These are phyloP conservation scores for Syndactyla subalaris DNA, from an alignment of 2,797 vertebrate species.

Conservation along the genomic window DNA sequence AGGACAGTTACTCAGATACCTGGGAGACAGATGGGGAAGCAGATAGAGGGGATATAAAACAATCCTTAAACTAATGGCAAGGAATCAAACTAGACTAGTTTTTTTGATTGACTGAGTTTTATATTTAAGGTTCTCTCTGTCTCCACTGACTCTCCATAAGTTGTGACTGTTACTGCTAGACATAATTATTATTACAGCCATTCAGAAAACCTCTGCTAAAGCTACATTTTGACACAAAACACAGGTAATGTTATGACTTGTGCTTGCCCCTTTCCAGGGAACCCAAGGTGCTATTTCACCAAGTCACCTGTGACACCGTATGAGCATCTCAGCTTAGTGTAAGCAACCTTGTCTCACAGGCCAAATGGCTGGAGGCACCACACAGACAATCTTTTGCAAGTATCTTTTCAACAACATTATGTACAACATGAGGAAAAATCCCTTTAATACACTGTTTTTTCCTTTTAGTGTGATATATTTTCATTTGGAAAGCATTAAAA, in stretches of 20 bases:
- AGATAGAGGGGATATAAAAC: background rate
- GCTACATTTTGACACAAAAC: background rate
- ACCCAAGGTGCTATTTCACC: background rate
- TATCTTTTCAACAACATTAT: background rate
- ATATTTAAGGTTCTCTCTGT: background rate
- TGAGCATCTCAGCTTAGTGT: background rate
- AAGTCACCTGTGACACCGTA: background rate
- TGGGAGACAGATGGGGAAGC: background rate
- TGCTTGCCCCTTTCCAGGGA: background rate
- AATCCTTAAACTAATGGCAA: background rate
- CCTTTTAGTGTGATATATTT: background rate
- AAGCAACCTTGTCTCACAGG: background rate
- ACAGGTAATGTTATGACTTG: background rate
- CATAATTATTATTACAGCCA: background rate
- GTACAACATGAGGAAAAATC: background rate
- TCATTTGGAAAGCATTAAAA: constrained; percentile 7
- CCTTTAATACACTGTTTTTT: background rate
- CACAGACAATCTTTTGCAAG: background rate
- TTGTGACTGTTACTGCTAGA: background rate
- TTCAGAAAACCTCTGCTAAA: background rate
- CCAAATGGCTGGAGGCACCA: background rate
- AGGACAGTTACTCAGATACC: background rate
- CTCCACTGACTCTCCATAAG: background rate
- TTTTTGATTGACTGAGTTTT: background rate
- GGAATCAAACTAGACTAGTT: background rate